phyloP scores from a whole-genome alignment of 2,888 invertebrate species.

The Phoenoteleia sp. region DNA sequence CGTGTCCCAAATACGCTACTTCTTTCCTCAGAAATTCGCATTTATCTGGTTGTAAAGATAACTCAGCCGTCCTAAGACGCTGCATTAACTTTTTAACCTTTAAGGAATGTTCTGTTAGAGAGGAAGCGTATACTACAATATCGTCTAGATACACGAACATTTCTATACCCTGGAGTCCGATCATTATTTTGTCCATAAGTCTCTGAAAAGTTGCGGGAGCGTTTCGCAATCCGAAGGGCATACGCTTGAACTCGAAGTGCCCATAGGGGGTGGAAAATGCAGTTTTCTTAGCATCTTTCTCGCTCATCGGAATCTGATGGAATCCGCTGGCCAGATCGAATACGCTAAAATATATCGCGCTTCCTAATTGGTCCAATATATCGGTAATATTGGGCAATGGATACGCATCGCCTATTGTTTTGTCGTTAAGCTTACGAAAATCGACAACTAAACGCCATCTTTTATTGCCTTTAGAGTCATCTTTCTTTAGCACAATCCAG shows the following conservation, averaged over 20 bases:
- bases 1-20: slow-evolving; percentile 76
- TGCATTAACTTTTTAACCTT: slow-evolving; percentile 61
- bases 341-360: slow-evolving; percentile 71
- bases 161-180: not conserved
- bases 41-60: slow-evolving; percentile 74
- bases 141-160: not conserved
- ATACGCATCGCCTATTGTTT: slow-evolving; percentile 50
- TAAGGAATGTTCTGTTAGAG: slow-evolving; percentile 2
- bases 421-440: slow-evolving; percentile 50
- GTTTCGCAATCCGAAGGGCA: not conserved
- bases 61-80: slow-evolving; percentile 60
- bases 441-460: slow-evolving; percentile 51
- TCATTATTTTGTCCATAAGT: not conserved
- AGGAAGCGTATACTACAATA: not conserved
- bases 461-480: slow-evolving; percentile 50
- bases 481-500: slow-evolving; percentile 13
- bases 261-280: slow-evolving; percentile 70
- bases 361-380: slow-evolving; percentile 74
- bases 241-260: slow-evolving; percentile 69
- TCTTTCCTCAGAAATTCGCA: slow-evolving; percentile 77
- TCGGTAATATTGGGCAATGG: slow-evolving; percentile 73
- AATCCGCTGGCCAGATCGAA: slow-evolving; percentile 76
- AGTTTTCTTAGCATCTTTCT: slow-evolving; percentile 61
- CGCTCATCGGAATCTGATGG: slow-evolving; percentile 73
- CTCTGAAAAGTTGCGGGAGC: not conserved